Percentiles rank a stretch among this genome's conserved stretches.
Conservation (phyloP, 2,113 vertebrate genomes). For the Piaya cayana region DNA sequence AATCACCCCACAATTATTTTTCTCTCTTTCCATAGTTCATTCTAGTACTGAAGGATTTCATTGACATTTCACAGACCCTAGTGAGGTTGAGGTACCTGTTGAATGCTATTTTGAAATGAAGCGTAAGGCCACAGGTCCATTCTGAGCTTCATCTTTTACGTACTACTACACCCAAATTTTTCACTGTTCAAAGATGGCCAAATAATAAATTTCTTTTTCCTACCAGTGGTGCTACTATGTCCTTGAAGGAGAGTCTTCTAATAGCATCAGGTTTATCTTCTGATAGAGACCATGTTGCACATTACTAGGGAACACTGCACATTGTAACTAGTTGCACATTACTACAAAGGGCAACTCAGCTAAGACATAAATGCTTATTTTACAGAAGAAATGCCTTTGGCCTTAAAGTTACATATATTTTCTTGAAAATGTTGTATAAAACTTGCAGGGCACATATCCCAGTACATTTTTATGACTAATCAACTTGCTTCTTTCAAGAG, state of each 20-base stretch:
- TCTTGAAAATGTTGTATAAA: not conserved
- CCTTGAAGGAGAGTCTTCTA: not conserved
- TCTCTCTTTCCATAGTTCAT: not conserved
- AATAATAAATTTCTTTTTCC: not conserved
- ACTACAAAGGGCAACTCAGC: not conserved
- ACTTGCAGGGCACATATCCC: not conserved
- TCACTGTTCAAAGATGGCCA: not conserved
- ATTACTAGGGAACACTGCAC: not conserved
- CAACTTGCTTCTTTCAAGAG: not conserved
- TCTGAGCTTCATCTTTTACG: not conserved
- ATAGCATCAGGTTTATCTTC: not conserved
- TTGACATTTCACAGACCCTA: not conserved
- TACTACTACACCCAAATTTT: not conserved
- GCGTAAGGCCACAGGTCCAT: not conserved
- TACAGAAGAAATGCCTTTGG: not conserved
- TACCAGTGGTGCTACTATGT: not conserved
- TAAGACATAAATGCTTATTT: not conserved
- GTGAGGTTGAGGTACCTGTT: not conserved
- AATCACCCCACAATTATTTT: not conserved
- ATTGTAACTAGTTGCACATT: not conserved
- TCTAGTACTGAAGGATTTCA: not conserved
- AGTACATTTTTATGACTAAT: not conserved
- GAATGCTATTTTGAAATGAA: not conserved
- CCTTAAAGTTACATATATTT: not conserved
- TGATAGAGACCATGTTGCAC: not conserved